Evolutionary conservation across 1,140 invertebrate species (phyloP), one percentile per base, ranked within the genome.

Genomic region (Aphidius ervi): DNA sequence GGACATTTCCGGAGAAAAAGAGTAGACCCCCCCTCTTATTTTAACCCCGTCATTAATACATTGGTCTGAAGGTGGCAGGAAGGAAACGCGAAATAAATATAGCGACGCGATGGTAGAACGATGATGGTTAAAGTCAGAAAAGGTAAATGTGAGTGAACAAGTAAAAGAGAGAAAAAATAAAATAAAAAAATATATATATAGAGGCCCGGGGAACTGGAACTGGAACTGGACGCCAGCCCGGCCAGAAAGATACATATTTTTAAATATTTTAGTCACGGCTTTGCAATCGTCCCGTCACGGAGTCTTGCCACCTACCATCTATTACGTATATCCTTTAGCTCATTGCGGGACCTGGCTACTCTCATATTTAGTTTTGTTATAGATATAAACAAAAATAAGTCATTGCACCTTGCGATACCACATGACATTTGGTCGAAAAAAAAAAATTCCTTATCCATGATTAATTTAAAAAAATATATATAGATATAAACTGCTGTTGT

Each of bases 161-260:
- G 46, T 10, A 46, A 56, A 58, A 61, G 55, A 43, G 65, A 57
- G 63, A 61, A 65, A 62, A 42, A 59, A 62, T 16, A 55, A 59
- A 31, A 31, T 3, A 31, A 31, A 31, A 31, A 31, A 31, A 31
- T 31, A 31, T 31, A 31, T 31, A 31, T 31, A 31, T 31, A 64
- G 63, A 54, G 20, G 48, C 49, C 59, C 63, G 64, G 63, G 70
- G 66, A 66, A 74, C 71, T 75, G 74, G 73, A 77, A 79, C 74
- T 76, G 73, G 73, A 77, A 78, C 76, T 80, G 78, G 76, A 77
- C 76, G 74, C 71, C 70, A 78, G 76, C 75, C 76, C 74, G 76
- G 74, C 74, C 77, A 79, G 77, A 80, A 80, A 80, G 78, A 80
- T 80, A 80, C 78, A 80, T 80, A 80, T 79, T 80, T 80, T 79